Base-by-base conservation (phyloP, 2,113 vertebrate species). In the Struthio camelus region DNA sequence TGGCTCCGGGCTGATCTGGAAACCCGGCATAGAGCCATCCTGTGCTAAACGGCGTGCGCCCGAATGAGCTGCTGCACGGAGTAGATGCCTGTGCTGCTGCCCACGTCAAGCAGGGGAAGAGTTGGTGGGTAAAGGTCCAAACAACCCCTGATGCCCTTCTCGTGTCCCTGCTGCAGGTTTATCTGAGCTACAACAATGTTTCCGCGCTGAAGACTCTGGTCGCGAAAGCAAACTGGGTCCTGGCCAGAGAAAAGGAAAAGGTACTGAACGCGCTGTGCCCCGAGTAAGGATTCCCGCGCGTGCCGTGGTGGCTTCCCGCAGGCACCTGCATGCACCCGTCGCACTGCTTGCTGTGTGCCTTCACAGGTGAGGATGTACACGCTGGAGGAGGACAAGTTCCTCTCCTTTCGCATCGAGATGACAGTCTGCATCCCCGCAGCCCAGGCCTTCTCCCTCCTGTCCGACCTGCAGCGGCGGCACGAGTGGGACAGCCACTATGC, bases 161-260 rank as follows among this genome's bases (percentile, higher is more conserved):
- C 23, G 5, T 72, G 64, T 73, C 28, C 40, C 81, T n/a, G n/a
- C 40, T 84, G 25, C 97, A 99, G 99, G 99, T 99, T 83, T 99
- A 99, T 95, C 98, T 99, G 96, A 99, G 99, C 98, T 99, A 99
- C 97, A 99, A 99, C 98, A 99, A 99, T 1, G 98, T 99, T 59
- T 99, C 99, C 9, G 99, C 99, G 1, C 98, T 99, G 96, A 99
- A 99, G 98, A 98, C 98, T 46, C 98, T 99, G 3, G 98, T 99
- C 70, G 98, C 99, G 94, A 98, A 98, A 91, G 98, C 97, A 17
- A 98, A 98, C 98, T 99, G 99, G 99, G 97, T 91, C 2, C 98
- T 99, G 9, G 98, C 98, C 28, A 98, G 98, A 2, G 99, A 99
- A 94, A 98, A 98, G 97, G 98, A 98, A 15, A 99, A 99, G 98